These are phyloP conservation scores for Dermochelys coriacea DNA, from an alignment of 2,797 vertebrate species.

Conservation along the genomic window DNA sequence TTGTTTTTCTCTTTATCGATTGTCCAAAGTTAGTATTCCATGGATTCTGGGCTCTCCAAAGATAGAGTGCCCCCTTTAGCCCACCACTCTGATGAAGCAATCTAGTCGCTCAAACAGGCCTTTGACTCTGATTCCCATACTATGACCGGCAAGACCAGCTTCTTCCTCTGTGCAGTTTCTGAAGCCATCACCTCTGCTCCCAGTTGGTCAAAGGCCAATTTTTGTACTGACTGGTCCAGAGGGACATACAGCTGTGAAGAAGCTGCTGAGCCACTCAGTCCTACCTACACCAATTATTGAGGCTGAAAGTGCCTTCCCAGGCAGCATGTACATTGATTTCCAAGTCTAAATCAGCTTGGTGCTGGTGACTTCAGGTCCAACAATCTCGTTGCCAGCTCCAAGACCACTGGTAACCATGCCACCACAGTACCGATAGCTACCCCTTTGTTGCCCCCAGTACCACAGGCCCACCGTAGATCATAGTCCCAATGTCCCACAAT, in stretches of 20 bases:
- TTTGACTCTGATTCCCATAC: not conserved
- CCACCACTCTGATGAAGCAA: not conserved
- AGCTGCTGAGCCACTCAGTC: not conserved
- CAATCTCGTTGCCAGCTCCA: no score
- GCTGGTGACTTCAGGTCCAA: no score
- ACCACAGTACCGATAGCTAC: no score
- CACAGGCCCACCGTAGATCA: no score
- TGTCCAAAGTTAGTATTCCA: not conserved
- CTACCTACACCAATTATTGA: not conserved
- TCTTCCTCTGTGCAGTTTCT: not conserved
- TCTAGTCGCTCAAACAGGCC: not conserved
- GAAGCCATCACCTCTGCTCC: not conserved
- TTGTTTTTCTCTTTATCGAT: not conserved
- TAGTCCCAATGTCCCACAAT: no score
- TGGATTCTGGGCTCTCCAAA: no score
- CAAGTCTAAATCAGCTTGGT: not conserved
- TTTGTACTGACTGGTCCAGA: not conserved
- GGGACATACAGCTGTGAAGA: not conserved
- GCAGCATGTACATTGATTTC: not conserved
- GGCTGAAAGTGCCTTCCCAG: not conserved
- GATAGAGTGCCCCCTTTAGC: no score
- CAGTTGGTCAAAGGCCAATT: not conserved
- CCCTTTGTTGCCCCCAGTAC: no score
- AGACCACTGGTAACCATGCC: no score
- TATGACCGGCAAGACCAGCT: not conserved